Evolutionary conservation across 2,888 invertebrate genomes (phyloP).

Genomic region (Brenthis ino): DNA sequence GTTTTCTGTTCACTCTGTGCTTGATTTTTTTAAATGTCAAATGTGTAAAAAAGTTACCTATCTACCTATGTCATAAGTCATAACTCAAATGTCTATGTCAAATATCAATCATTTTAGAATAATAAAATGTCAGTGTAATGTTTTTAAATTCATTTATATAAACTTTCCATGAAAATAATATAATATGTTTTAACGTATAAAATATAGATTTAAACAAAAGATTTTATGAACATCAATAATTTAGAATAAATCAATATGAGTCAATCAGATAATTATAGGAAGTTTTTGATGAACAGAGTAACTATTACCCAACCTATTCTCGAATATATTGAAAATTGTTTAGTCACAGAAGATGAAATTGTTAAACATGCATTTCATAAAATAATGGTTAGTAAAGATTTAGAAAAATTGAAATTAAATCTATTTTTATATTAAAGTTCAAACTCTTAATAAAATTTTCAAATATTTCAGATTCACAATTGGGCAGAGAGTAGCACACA

Average conservation of each 20-base stretch:
- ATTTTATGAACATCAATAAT: not conserved
- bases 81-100: too few relatives aligned
- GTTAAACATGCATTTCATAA: slow-evolving; percentile 67
- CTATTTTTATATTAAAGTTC: not conserved
- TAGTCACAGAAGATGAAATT: slow-evolving; percentile 58
- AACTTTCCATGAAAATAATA: too few relatives aligned
- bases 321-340: slow-evolving; percentile 60
- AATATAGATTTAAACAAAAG: too few relatives aligned
- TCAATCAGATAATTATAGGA: slow-evolving; percentile 85
- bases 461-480: slow-evolving; percentile 59
- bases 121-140: too few relatives aligned
- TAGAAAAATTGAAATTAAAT: not conserved
- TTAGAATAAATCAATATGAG: slow-evolving; percentile 30
- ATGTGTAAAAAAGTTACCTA: too few relatives aligned
- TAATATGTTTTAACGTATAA: too few relatives aligned
- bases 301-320: slow-evolving; percentile 49
- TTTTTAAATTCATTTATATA: too few relatives aligned
- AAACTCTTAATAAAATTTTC: not conserved
- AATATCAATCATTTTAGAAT: too few relatives aligned
- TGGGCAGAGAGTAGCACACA: slow-evolving; percentile 55
- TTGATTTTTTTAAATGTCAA: too few relatives aligned
- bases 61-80: too few relatives aligned
- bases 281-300: slow-evolving; percentile 87
- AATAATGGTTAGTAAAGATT: slow-evolving; percentile 56
- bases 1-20: too few relatives aligned